These are phyloP conservation scores for Ridgeia piscesae DNA, from an alignment of 1,140 invertebrate genomes.

Conservation along the genomic window DNA sequence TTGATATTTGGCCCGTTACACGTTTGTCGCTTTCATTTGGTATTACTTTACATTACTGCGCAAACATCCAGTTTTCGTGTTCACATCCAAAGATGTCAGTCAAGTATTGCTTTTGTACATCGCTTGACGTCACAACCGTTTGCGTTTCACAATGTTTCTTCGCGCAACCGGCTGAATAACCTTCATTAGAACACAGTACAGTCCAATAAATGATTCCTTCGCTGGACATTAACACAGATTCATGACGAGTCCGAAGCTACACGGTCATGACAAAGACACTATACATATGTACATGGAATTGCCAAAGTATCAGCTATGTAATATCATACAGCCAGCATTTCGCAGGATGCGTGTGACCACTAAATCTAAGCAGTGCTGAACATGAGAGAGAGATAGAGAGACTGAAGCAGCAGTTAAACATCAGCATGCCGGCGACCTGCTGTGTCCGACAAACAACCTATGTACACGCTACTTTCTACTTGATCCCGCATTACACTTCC, in stretches of 20 bases:
- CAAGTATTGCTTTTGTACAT: not conserved
- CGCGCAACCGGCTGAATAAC: not conserved
- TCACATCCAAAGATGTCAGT: not conserved
- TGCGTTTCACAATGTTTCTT: not conserved
- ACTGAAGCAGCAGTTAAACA: not conserved
- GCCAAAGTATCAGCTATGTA: constrained; percentile 1
- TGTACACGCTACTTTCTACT: not conserved
- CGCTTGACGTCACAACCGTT: not conserved
- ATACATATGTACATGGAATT: constrained; percentile 1
- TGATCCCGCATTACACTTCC: not conserved
- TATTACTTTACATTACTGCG: not conserved
- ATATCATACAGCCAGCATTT: not conserved
- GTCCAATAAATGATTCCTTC: not conserved
- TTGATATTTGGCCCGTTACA: not conserved
- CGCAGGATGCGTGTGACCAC: not conserved
- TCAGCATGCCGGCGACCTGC: not conserved
- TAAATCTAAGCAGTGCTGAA: not conserved
- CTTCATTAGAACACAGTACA: not conserved
- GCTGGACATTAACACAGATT: not conserved
- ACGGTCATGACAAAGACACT: not conserved
- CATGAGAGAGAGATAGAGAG: not conserved
- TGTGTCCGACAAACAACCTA: not conserved
- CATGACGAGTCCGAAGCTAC: not conserved
- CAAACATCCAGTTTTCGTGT: not conserved
- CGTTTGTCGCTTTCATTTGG: not conserved